A percentile compares a stretch with the other conserved stretches of the same genome.
Evolutionary conservation across 2,888 invertebrate species (phyloP).

Genomic region (Eutolmus rufibarbis): DNA sequence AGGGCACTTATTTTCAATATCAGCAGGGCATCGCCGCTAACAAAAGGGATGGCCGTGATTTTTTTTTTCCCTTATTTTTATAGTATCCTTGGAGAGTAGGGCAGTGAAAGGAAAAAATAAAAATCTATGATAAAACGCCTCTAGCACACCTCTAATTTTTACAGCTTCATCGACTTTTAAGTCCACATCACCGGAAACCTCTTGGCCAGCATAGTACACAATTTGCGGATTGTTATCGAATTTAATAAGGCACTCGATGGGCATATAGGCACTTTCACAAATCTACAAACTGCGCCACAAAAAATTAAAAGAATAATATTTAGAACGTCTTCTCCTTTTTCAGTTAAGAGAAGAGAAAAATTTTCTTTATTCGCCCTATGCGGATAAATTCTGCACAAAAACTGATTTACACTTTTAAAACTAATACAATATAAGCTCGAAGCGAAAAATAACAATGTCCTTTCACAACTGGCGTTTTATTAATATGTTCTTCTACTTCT

Average conservation of each 20-base stretch:
- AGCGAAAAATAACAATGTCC: neutral
- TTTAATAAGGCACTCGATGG: constrained; percentile 64
- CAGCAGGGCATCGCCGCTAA: neutral
- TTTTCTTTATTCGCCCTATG: neutral
- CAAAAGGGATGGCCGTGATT: neutral
- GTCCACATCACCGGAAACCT: constrained; percentile 61
- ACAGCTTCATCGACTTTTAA: constrained; percentile 61
- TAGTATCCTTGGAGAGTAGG: neutral
- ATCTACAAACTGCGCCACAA: neutral
- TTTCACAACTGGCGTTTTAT: neutral
- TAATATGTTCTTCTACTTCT: neutral
- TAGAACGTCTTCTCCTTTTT: neutral
- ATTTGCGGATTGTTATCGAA: constrained; percentile 63
- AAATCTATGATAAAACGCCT: neutral
- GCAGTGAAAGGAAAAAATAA: neutral
- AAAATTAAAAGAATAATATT: neutral
- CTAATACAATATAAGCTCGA: neutral
- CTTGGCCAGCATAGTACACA: constrained; percentile 63
- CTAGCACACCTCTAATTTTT: constrained; percentile 58
- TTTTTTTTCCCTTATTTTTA: neutral
- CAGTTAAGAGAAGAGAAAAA: neutral
- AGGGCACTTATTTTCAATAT: neutral
- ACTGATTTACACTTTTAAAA: neutral
- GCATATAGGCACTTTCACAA: constrained; percentile 51
- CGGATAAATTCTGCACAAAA: neutral